A percentile compares a stretch with the other conserved stretches of the same genome.
These are phyloP conservation scores for Pontoporia blainvillei DNA, from an alignment of 2,113 vertebrate genomes.

Conservation along the genomic window DNA sequence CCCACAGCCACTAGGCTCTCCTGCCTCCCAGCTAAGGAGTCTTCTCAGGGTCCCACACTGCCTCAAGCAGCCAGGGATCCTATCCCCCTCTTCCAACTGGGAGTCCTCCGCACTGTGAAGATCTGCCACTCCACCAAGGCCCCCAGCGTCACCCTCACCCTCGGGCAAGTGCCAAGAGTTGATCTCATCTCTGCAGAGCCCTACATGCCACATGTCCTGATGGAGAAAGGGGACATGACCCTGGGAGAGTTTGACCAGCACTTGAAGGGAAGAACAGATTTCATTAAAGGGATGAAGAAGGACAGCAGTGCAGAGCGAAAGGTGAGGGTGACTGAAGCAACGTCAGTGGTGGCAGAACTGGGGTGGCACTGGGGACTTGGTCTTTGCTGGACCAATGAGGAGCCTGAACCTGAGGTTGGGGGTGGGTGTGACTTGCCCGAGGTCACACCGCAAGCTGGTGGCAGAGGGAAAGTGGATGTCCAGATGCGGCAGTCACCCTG, in stretches of 20 bases:
- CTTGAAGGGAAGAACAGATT: slow-evolving; percentile 88
- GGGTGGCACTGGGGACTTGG: not conserved
- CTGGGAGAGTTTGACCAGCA: slow-evolving; percentile 90
- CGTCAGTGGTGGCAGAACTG: accelerated
- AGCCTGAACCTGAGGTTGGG: accelerated
- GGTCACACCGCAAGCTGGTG: not conserved
- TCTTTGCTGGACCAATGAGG: not conserved
- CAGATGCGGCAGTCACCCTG: accelerated
- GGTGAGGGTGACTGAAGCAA: slow-evolving; percentile 76
- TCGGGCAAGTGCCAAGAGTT: accelerated
- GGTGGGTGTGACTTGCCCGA: accelerated
- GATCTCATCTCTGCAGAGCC: slow-evolving; percentile 83
- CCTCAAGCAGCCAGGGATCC: not conserved
- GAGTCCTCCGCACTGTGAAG: not conserved
- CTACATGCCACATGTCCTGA: slow-evolving; percentile 89
- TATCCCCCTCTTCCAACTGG: not conserved
- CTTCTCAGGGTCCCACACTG: not conserved
- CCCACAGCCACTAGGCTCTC: not conserved
- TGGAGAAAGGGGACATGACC: slow-evolving; percentile 94
- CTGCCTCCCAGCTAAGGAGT: not conserved
- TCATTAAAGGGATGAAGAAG: slow-evolving; percentile 93
- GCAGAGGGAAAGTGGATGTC: not conserved
- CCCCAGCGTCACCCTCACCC: not conserved
- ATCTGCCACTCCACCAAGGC: accelerated
- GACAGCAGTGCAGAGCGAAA: slow-evolving; percentile 89